Evolutionary conservation across 2,797 vertebrate species (phyloP), one percentile per base, ranked within the genome.

Genomic region (Ibycter americanus): DNA sequence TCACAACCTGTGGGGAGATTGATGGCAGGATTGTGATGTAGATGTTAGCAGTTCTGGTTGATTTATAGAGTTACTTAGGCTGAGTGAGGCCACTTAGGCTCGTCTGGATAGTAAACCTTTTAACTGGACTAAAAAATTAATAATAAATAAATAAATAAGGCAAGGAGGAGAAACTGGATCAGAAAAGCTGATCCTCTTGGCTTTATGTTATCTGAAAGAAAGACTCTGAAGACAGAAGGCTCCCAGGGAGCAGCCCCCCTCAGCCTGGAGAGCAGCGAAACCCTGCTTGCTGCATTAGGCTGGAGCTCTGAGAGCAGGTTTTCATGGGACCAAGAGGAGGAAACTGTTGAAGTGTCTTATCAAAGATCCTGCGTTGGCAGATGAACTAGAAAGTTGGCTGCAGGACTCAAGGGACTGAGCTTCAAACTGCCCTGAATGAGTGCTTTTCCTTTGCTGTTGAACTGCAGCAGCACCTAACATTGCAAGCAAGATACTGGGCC

Each of bases 21-120:
- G 99, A 99, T 99, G 98, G 99, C 97, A 97, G 98, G 99, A 98
- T 98, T 98, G 98, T 98, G 98, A 98, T 98, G 98, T 98, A 98
- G 98, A 99, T 99, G 99, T 99, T 99, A 99, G 99, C 99, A 98
- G 99, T 98, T 98, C 98, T 97, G 96, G 97, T 96, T 99, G 99
- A 99, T 99, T 99, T 99, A 99, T 99, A 97, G 99, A 99, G 98
- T 99, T 99, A 99, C 99, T 99, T 99, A 99, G 98, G 98, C 99
- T 99, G 99, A 99, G 99, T 99, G 99, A 99, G 99, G 99, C 98
- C 98, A 98, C 98, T 98, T 99, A 98, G 98, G 98, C 98, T 98
- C 93, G 76, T 98, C 98, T 98, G 97, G 98, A 98, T 98, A 98
- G 98, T 98, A 99, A 98, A 99, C 99, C 99, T 99, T 99, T 99